Evolutionary conservation across 2,888 invertebrate genomes (phyloP).

Genomic region (Agrilus mali): DNA sequence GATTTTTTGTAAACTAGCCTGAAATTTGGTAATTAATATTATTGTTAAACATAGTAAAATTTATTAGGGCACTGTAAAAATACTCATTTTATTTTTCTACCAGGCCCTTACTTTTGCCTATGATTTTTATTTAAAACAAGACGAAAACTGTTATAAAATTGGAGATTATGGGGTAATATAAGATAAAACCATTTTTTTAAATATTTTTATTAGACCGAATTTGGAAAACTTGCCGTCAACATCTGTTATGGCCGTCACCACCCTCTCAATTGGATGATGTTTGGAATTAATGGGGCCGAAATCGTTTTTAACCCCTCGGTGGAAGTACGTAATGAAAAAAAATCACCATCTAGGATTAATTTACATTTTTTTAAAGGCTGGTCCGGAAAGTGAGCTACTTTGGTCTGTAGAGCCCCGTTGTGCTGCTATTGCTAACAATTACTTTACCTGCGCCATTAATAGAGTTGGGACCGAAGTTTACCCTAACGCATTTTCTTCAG

Average conservation of each 20-base stretch:
- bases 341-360: not conserved
- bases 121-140: too few species aligned
- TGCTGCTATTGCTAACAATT: constrained; percentile 91
- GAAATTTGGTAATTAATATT: too few species aligned
- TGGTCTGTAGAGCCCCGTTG: constrained; percentile 93
- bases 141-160: too few species aligned
- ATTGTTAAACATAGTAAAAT: too few species aligned
- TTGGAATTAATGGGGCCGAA: constrained; percentile 92
- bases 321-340: constrained; percentile 47
- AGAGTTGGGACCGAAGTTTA: constrained; percentile 84
- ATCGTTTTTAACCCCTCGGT: constrained; percentile 98
- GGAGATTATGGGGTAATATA: too few species aligned
- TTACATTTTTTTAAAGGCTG: constrained; percentile 25
- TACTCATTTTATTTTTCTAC: too few species aligned
- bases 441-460: constrained; percentile 88
- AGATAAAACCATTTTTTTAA: too few species aligned
- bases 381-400: constrained; percentile 71
- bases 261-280: constrained; percentile 96
- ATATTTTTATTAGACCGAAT: constrained; percentile 49
- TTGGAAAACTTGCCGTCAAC: constrained; percentile 81
- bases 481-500: constrained; percentile 73
- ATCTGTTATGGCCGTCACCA: constrained; percentile 98
- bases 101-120: too few species aligned
- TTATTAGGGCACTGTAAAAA: too few species aligned
- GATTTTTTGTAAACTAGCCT: too few species aligned